Conservation (phyloP, 2,888 invertebrate genomes). For the Ferrisia virgata region DNA sequence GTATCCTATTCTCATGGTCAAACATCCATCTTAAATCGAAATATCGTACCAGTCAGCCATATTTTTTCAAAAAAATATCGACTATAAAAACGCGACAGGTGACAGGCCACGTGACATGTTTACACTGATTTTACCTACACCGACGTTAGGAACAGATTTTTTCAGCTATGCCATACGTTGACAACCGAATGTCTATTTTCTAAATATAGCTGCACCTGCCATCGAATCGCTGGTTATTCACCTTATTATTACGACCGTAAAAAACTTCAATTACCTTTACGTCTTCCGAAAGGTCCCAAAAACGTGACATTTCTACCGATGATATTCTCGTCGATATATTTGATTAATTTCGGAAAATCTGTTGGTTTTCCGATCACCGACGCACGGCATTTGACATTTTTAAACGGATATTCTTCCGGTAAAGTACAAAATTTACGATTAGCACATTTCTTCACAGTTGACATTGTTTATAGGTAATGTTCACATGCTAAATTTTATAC, state of each 20-base stretch:
- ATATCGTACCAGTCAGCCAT: too few relatives aligned
- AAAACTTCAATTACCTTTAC: slow-evolving; percentile 31
- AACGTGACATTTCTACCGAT: slow-evolving; percentile 78
- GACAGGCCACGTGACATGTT: neutral
- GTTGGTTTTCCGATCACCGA: slow-evolving; percentile 59
- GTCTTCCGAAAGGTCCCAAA: slow-evolving; percentile 71
- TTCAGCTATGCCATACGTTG: neutral
- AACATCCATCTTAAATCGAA: too few relatives aligned
- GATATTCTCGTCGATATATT: slow-evolving; percentile 76
- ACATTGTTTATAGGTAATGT: neutral
- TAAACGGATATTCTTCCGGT: slow-evolving; percentile 51
- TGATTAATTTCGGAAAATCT: slow-evolving; percentile 68
- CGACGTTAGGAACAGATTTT: neutral
- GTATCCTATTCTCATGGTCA: too few relatives aligned
- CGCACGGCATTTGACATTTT: slow-evolving; percentile 49
- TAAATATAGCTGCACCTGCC: neutral
- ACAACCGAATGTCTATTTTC: neutral
- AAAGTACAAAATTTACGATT: slow-evolving; percentile 51
- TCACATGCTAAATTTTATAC: neutral
- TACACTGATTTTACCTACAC: neutral
- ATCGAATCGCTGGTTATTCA: neutral
- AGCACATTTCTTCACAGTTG: slow-evolving; percentile 48
- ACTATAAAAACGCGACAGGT: neutral
- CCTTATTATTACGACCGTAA: neutral
- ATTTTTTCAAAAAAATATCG: neutral